Evolutionary conservation across 2,888 invertebrate genomes (phyloP), one percentile per base, ranked within the genome.

Genomic region (Tinea pellionella): DNA sequence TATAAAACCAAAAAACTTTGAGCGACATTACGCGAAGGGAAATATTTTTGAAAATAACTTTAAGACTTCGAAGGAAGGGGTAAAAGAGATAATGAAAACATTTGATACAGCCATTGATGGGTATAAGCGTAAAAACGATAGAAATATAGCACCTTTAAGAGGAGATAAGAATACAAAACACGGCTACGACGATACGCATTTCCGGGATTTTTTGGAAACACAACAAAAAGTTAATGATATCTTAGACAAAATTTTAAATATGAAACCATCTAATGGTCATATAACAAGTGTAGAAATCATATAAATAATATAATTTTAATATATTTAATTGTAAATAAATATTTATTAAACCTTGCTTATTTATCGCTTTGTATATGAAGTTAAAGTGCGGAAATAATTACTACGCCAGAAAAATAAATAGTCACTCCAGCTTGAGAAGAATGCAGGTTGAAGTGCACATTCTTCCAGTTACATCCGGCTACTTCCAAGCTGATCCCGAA

Each of bases 211-310:
- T 61, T 60, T 86, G 11, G 76, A 77, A 61, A 77, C 80, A 0
- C 86, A 87, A 63, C 74, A 84, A 64, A 84, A 80, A 65, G 85
- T 86, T 0, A 85, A 80, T 13, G 77, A 76, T 42, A 81, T 86
- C 74, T 64, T 86, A 6, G 80, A 80, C 61, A 75, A 66, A 61
- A 75, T 82, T 64, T 66, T 86, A 32, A 72, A 74, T 0, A 69
- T 72, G 2, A 77, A 73, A 65, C 65, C 65, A 0, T 12, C 24
- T 24, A 19, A 13, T 6, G 24, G 16, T 11, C 55, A 16, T 7
- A 15, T 51, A 19, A 47, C 56, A 32, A 51, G 55, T 56, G 30
- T 30, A 16, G 29, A 58, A 30, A 7, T 12, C 9, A 47, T 57
- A 15, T 58, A 53, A n/a, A n/a, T n/a, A n/a, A 51, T 47, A 32